Evolutionary conservation across 2,113 vertebrate genomes (phyloP).

Genomic region (Vireo altiloquus): DNA sequence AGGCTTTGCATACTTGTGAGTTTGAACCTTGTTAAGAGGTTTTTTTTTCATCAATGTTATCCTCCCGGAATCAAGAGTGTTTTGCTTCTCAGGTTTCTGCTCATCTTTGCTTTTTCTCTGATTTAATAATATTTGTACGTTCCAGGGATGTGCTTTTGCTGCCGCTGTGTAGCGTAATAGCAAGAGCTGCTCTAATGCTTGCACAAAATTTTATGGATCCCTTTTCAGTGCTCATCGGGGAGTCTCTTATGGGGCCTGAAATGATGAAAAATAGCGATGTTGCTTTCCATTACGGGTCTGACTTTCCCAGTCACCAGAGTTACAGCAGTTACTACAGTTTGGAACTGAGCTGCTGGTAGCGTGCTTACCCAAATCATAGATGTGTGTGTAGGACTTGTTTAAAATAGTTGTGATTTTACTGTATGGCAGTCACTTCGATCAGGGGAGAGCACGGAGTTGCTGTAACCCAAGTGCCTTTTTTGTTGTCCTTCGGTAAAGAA

Average conservation of each 20-base stretch:
- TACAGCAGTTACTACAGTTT: background rate
- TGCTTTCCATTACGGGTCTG: background rate
- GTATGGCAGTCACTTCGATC: background rate
- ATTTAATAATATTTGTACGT: background rate
- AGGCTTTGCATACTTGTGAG: background rate
- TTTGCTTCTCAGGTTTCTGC: background rate
- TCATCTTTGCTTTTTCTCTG: background rate
- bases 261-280: background rate
- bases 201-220: background rate
- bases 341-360: background rate
- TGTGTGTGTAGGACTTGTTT: background rate
- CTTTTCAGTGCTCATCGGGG: background rate
- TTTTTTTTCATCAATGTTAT: background rate
- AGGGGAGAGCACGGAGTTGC: fast-evolving
- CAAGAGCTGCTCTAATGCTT: background rate
- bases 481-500: background rate
- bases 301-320: background rate
- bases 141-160: background rate
- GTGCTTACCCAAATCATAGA: background rate
- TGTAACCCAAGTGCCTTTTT: background rate
- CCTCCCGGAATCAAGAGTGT: background rate
- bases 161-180: background rate
- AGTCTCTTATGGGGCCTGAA: background rate
- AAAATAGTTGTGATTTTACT: background rate
- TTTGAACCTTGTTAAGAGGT: background rate